Evolutionary conservation across 2,113 vertebrate genomes (phyloP).

Genomic region (Carassius gibelio): DNA sequence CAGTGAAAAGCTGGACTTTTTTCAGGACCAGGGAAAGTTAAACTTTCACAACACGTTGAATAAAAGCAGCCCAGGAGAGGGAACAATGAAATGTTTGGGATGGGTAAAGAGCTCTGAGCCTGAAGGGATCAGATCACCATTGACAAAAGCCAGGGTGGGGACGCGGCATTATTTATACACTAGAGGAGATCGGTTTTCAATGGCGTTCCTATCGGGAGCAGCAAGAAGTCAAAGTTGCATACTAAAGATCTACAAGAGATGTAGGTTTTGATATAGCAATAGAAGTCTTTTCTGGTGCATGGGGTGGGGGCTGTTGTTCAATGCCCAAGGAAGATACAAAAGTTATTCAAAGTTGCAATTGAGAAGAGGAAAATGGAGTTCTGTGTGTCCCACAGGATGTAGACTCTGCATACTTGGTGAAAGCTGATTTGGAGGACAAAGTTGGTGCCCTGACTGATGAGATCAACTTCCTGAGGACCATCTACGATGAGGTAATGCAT

Average conservation of each 20-base stretch:
- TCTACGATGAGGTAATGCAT: slow-evolving; percentile 84
- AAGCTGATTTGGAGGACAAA: slow-evolving; percentile 87
- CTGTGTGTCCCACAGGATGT: slow-evolving; percentile 79
- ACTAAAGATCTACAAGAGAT: not conserved
- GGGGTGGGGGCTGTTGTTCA: not conserved
- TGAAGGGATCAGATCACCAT: slow-evolving; percentile 36
- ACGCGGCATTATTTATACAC: slow-evolving; percentile 12
- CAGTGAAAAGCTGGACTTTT: not conserved
- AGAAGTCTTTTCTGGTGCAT: not conserved
- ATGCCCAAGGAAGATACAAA: not conserved
- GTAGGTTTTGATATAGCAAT: not conserved
- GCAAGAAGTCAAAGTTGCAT: slow-evolving; percentile 6
- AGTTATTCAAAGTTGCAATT: not conserved
- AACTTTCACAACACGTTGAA: not conserved
- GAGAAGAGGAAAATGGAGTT: not conserved
- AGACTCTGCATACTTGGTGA: slow-evolving; percentile 85
- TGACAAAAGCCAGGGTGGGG: slow-evolving; percentile 33
- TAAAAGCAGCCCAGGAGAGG: slow-evolving; percentile 10
- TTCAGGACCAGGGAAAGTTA: slow-evolving; percentile 21
- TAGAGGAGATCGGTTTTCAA: slow-evolving; percentile 28
- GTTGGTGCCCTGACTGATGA: slow-evolving; percentile 83
- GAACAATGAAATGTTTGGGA: slow-evolving; percentile 43
- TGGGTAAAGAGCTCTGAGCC: slow-evolving; percentile 32
- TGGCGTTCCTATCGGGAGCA: not conserved
- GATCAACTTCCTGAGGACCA: slow-evolving; percentile 84